These are phyloP conservation scores for Leistus spinibarbis DNA, from an alignment of 2,888 invertebrate species.

Conservation along the genomic window DNA sequence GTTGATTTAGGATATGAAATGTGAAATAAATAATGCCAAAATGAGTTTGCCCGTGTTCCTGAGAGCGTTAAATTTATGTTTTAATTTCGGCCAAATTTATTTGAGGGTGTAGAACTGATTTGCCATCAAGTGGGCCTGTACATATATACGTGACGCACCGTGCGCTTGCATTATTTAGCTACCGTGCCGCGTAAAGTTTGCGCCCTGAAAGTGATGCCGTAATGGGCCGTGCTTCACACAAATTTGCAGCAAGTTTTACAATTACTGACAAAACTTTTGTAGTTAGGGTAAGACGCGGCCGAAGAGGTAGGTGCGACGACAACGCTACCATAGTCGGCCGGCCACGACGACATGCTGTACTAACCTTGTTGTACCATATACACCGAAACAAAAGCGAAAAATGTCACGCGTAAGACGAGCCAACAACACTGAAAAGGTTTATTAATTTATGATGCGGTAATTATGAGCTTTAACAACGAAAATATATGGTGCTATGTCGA, in stretches of 20 bases:
- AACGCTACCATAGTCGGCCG: not conserved
- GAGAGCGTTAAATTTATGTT: not conserved
- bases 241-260: slow-evolving; percentile 55
- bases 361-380: not conserved
- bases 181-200: slow-evolving; percentile 50
- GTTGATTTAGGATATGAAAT: not conserved
- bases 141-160: slow-evolving; percentile 54
- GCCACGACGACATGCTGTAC: not conserved
- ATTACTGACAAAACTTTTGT: slow-evolving; percentile 54
- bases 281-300: slow-evolving; percentile 51
- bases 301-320: slow-evolving; percentile 45
- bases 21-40: not conserved
- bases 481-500: not conserved
- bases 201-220: slow-evolving; percentile 53
- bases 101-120: not conserved
- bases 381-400: slow-evolving; percentile 12
- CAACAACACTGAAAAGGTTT: slow-evolving; percentile 7
- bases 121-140: slow-evolving; percentile 44
- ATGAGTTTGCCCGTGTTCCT: not conserved
- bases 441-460: slow-evolving; percentile 14
- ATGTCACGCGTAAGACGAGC: slow-evolving; percentile 7
- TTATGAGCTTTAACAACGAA: not conserved
- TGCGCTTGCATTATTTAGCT: slow-evolving; percentile 54
- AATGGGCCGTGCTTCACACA: slow-evolving; percentile 53
- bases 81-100: not conserved